These are phyloP conservation scores for Drepana falcataria DNA, from an alignment of 2,888 invertebrate species.

Conservation along the genomic window DNA sequence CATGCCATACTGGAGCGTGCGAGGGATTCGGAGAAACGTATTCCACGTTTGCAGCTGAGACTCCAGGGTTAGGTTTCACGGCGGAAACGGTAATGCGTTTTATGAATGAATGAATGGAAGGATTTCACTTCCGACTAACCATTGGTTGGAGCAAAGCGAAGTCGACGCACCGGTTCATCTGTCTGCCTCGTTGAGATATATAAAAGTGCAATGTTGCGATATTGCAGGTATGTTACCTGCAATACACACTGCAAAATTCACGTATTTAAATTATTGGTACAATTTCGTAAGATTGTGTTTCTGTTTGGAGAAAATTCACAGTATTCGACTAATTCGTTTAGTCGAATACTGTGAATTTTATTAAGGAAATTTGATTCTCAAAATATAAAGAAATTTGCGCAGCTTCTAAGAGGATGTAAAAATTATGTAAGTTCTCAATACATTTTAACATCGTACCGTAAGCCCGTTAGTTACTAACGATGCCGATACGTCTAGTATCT, in stretches of 20 bases:
- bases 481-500: conserved; percentile 3
- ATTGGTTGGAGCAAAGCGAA: conserved; percentile 53
- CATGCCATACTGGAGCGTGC: conserved; percentile 54
- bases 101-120: conserved; percentile 72
- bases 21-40: conserved; percentile 53
- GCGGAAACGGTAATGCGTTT: conserved; percentile 61
- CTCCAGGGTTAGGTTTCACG: conserved; percentile 42
- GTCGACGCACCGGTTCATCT: conserved; percentile 21
- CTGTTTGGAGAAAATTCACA: conserved; percentile 40
- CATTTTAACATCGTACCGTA: too few species aligned
- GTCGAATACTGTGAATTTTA: too few species aligned
- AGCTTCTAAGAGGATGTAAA: too few species aligned
- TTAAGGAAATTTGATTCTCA: conserved; percentile 1
- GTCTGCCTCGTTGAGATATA: conserved; percentile 23
- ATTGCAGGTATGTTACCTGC: conserved; percentile 11
- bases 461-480: conserved; percentile 10
- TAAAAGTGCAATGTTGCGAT: conserved; percentile 29
- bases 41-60: conserved; percentile 51
- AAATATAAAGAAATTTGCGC: too few species aligned
- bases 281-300: conserved; percentile 28
- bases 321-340: conserved; percentile 32
- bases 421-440: too few species aligned
- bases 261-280: conserved; percentile 29
- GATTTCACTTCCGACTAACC: conserved; percentile 66
- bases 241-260: too few species aligned